These are phyloP conservation scores for Belgica antarctica DNA, from an alignment of 2,888 invertebrate genomes.

Conservation along the genomic window DNA sequence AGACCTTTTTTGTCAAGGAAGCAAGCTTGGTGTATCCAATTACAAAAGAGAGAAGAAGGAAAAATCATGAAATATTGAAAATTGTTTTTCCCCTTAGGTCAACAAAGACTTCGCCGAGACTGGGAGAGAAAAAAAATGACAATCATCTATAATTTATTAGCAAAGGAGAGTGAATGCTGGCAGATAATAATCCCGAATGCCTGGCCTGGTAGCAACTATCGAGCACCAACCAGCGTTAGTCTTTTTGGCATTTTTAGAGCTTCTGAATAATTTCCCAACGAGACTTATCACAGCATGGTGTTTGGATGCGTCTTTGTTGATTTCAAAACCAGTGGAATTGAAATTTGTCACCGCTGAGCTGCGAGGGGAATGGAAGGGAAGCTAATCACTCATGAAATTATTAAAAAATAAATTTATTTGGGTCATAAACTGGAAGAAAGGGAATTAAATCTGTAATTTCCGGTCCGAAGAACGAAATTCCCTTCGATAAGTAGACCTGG, in stretches of 20 bases:
- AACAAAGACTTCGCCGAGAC: neutral
- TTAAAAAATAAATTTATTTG: neutral
- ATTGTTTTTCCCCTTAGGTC: conserved; percentile 25
- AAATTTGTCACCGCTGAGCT: conserved; percentile 22
- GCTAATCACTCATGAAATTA: neutral
- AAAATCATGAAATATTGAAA: conserved; percentile 31
- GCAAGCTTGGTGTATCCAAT: conserved; percentile 2
- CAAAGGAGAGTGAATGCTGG: conserved; percentile 20
- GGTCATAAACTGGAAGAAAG: neutral
- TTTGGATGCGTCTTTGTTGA: conserved; percentile 16
- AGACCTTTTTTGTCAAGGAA: conserved; percentile 7
- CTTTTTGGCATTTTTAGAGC: conserved; percentile 31
- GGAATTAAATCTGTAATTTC: conserved; percentile 28
- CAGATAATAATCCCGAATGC: conserved; percentile 27
- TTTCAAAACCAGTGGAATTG: conserved; percentile 17
- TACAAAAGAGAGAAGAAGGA: neutral
- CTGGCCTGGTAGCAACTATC: neutral
- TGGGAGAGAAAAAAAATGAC: conserved; percentile 25
- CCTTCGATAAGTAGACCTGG: too few species aligned
- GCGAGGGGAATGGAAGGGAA: neutral
- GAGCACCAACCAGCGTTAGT: neutral
- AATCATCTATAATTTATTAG: conserved; percentile 44
- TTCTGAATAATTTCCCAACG: conserved; percentile 29
- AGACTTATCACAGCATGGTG: conserved; percentile 40
- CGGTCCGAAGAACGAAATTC: neutral